Base-by-base conservation (phyloP, 2,113 vertebrate species). In the Xerus inauris region DNA sequence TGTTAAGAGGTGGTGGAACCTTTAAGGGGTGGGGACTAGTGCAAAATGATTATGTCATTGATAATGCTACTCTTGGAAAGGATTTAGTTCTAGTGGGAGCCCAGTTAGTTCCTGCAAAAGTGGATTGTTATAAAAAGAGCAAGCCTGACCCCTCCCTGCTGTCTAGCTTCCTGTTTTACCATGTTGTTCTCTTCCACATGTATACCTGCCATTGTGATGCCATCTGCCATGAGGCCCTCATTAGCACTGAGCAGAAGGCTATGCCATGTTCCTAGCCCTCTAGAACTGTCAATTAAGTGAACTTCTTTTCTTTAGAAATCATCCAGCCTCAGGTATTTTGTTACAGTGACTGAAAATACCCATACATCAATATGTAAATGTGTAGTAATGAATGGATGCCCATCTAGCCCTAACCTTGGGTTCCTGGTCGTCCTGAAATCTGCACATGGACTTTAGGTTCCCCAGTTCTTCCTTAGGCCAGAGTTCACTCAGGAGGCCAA, bases 61-160 rank as follows among this genome's bases (percentile, higher is more conserved):
- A 10, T 3, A 22, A 4, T 4, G 1, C 19, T 17, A 1, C 17
- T 30, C 35, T 38, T 8, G 3, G 32, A 64, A 49, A 13, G 28
- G 11, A 24, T 40, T 22, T 6, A 38, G 80, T 30, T 62, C 84
- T 72, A 24, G 3, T 6, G 14, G 24, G 67, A 49, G 16, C 67
- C 4, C 5, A 26, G 45, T 81, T 35, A 17, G 64, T 28, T 71
- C 30, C n/a, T 42, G n/a, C 24, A 40, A 80, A 28, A 69, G 47
- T 80, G 38, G 47, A 26, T 40, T 54, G 62, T 11, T 42, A n/a
- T 35, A 13, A 19, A 82, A 80, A 80, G 30, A 72, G 20, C 19
- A n/a, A 57, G 30, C 8, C 77, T 5, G 8, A 49, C 10, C 3
- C 35, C 13, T 19, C 38, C 51, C 26, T 19, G 51, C 38, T 28